Evolutionary conservation across 2,113 vertebrate species (phyloP), one percentile per base, ranked within the genome.

Genomic region (Ciconia stormi): DNA sequence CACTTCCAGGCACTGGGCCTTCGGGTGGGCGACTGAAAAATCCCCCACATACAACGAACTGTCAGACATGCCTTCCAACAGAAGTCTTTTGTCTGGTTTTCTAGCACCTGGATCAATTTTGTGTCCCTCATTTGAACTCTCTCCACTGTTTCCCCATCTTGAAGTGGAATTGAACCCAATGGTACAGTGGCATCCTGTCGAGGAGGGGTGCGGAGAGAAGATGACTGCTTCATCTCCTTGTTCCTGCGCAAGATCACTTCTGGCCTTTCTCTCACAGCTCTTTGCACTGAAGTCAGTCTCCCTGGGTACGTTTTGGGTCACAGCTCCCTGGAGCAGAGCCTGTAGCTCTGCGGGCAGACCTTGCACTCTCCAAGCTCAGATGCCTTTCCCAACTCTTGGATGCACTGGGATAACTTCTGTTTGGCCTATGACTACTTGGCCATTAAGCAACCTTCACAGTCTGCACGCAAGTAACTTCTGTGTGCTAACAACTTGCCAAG

Each of bases 401-500:
- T 77, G 30, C 16, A 12, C 27, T 5, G 13, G 15, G 32, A n/a
- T 67, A 36, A 4, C 46, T 83, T 26, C 71, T 86, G 67, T 8
- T 10, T 27, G 34, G 55, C 55, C 50, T 89, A 34, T 7, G 19
- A 58, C n/a, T 52, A 23, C 8, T 4, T 73, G 62, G 32, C 46
- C 50, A 2, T 44, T 13, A 20, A 19, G 30, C 40, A 46, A 5
- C 38, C 44, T 50, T 59, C 81, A 52, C 1, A 4, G 13, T 4
- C 38, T 42, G 76, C 63, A 44, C 5, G 2, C 0, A 0, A 4
- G 6, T 8, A 12, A 26, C 18, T 61, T 12, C 47, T 30, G 7
- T 16, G 47, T 18, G 14, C 26, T 32, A 55, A 16, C 0, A 4
- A 11, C 66, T 38, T 27, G 29, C 47, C 70, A 70, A 0, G 0